Evolutionary conservation across 2,797 vertebrate genomes (phyloP).

Genomic region (Tenualosa thibaudeaui): DNA sequence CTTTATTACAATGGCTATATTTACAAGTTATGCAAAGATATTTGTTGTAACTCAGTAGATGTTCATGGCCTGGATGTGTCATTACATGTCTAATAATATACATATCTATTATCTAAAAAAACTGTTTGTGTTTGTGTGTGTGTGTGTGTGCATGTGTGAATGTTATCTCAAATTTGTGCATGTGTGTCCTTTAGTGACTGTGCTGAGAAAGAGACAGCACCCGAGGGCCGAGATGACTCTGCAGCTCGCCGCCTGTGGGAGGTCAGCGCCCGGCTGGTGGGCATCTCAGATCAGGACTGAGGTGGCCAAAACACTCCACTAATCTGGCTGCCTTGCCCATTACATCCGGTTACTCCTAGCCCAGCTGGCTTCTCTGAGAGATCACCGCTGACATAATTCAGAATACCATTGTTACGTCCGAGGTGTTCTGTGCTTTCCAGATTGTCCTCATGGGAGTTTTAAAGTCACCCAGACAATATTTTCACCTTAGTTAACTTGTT

Average conservation of each 20-base stretch:
- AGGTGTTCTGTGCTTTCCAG: background rate
- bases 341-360: background rate
- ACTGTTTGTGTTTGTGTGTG: no score
- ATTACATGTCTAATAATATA: no score
- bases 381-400: background rate
- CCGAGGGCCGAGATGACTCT: constrained; percentile 67
- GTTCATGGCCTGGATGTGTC: no score
- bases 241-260: constrained; percentile 73
- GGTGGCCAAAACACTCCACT: no score
- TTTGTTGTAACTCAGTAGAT: no score
- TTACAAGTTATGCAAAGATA: no score
- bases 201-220: constrained; percentile 63
- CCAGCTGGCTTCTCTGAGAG: background rate
- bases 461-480: constrained; percentile 17
- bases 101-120: no score
- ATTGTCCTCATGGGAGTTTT: background rate
- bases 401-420: background rate
- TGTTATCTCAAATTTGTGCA: background rate
- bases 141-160: no score
- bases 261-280: constrained; percentile 69
- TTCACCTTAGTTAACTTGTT: background rate
- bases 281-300: constrained; percentile 32
- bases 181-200: constrained; percentile 69
- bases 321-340: background rate
- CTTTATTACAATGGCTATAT: no score